Percentiles rank a stretch among this genome's conserved stretches.
These are phyloP conservation scores for Sebastes umbrosus DNA, from an alignment of 2,797 vertebrate species.

Conservation along the genomic window DNA sequence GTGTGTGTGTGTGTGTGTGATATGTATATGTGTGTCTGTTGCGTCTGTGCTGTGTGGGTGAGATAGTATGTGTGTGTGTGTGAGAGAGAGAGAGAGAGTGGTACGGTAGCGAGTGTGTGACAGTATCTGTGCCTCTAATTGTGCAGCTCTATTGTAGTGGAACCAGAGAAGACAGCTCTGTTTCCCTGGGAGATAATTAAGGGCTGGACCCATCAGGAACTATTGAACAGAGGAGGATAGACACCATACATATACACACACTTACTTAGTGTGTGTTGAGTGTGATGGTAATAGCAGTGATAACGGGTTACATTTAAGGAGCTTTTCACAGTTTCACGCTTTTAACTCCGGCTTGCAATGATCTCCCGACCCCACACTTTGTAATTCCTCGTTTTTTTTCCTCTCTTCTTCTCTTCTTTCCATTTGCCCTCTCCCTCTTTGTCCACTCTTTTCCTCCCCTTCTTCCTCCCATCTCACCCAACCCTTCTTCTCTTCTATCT, in stretches of 20 bases:
- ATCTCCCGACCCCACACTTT: constrained; percentile 42
- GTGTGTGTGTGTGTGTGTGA: constrained; percentile 24
- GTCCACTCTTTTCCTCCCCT: not conserved
- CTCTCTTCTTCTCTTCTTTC: not conserved
- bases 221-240: constrained; percentile 74
- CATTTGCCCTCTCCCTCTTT: not conserved
- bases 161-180: constrained; percentile 80
- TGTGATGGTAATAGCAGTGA: constrained; percentile 72
- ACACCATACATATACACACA: constrained; percentile 46
- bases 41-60: not conserved
- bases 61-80: not conserved
- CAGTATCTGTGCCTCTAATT: constrained; percentile 74
- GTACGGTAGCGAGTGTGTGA: constrained; percentile 57
- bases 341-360: constrained; percentile 36
- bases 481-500: not conserved
- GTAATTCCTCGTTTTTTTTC: constrained; percentile 20
- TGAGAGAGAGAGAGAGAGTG: constrained; percentile 44
- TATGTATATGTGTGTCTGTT: not conserved
- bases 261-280: constrained; percentile 45
- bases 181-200: constrained; percentile 82
- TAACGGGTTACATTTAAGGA: constrained; percentile 71
- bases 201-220: constrained; percentile 78
- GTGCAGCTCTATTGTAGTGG: constrained; percentile 80
- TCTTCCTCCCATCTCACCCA: not conserved
- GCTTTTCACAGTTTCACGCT: constrained; percentile 69